A percentile compares a stretch with the other conserved stretches of the same genome.
These are phyloP conservation scores for Xylocampa areola DNA, from an alignment of 2,888 invertebrate species.

Conservation along the genomic window DNA sequence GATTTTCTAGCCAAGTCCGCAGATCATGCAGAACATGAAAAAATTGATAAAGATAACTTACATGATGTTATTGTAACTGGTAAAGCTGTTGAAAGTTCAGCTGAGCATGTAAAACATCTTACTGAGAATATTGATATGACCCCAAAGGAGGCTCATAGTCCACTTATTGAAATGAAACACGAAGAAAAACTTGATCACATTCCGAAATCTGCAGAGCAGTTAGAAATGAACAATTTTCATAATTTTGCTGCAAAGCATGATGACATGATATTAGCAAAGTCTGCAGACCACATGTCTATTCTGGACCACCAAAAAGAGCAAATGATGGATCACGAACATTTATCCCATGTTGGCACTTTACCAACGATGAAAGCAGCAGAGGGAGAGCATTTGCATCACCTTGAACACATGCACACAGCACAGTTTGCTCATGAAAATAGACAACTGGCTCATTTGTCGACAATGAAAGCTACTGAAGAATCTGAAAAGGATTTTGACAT, in stretches of 20 bases:
- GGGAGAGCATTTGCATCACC: constrained; percentile 40
- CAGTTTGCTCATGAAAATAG: constrained; percentile 48
- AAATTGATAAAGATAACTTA: constrained; percentile 10
- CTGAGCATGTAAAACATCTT: constrained; percentile 3
- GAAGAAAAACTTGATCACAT: constrained; percentile 16
- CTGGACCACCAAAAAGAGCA: constrained; percentile 34
- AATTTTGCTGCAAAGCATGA: constrained; percentile 26
- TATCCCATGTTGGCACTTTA: constrained; percentile 6
- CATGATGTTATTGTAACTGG: neutral
- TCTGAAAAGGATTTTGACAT: constrained; percentile 30
- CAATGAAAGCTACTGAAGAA: constrained; percentile 55
- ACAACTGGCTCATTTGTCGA: constrained; percentile 34
- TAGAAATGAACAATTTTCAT: constrained; percentile 21
- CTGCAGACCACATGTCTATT: constrained; percentile 36
- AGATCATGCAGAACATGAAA: constrained; percentile 5
- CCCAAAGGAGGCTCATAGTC: constrained; percentile 16
- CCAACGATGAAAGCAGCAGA: constrained; percentile 51
- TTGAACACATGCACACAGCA: constrained; percentile 30
- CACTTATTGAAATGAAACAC: constrained; percentile 11
- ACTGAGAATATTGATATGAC: constrained; percentile 13
- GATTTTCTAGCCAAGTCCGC: constrained; percentile 35
- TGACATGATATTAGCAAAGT: constrained; percentile 44
- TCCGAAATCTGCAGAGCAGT: constrained; percentile 36
- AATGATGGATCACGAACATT: constrained; percentile 15
- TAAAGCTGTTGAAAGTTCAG: constrained; percentile 17